phyloP scores from a whole-genome alignment of 2,888 invertebrate species.

The Bombylius discolor region DNA sequence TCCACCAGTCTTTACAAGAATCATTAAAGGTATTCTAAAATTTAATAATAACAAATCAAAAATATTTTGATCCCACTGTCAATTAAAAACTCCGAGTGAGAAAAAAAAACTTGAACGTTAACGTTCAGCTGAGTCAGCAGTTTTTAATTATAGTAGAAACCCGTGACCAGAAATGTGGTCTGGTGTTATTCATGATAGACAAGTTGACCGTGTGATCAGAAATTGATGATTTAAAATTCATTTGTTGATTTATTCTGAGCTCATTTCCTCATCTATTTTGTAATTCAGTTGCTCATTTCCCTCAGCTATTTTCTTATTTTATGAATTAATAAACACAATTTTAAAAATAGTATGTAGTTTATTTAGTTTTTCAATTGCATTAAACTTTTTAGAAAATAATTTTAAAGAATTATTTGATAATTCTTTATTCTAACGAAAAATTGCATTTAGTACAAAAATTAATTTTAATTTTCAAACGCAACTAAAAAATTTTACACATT shows the following conservation, averaged over 20 bases:
- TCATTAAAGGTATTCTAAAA: conserved; percentile 32
- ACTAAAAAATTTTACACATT: neutral
- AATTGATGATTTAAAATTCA: neutral
- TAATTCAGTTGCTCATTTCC: neutral
- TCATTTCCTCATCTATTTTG: neutral
- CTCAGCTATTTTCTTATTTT: no score
- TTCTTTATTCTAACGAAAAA: no score
- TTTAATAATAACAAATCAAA: neutral
- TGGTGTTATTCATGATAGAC: neutral
- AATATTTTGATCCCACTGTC: neutral
- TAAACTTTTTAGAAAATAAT: no score
- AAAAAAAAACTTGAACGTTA: neutral
- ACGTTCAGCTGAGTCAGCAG: neutral
- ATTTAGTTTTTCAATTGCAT: no score
- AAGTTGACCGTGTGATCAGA: neutral
- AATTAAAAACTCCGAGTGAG: neutral
- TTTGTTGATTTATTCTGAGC: neutral
- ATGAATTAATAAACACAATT: no score
- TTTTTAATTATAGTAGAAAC: neutral
- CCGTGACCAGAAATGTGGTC: neutral
- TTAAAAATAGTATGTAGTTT: no score
- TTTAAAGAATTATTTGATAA: no score
- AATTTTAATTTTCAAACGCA: no score
- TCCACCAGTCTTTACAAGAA: conserved; percentile 36
- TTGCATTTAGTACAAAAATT: no score